Evolutionary conservation across 2,797 vertebrate genomes (phyloP), one percentile per base, ranked within the genome.

Genomic region (Mormyrops boulengeri): DNA sequence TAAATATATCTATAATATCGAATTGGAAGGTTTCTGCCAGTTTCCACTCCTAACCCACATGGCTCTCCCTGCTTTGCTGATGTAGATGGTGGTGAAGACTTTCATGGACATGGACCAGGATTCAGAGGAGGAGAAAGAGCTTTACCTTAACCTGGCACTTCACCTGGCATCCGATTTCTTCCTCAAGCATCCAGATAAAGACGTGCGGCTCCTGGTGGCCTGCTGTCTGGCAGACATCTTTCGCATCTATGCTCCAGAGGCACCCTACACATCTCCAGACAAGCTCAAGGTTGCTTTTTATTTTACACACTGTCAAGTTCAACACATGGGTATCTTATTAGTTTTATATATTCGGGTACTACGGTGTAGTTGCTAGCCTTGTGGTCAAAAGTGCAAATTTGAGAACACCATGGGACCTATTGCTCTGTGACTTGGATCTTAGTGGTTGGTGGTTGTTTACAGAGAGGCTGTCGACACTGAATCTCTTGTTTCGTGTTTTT

Each of bases 91-190:
- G 93, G 98, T 99, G 89, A 99, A 99, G 95, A 99, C 98, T 66
- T 99, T 99, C 94, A 99, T 99, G 98, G 98, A 99, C 95, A 99
- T 99, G 98, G 98, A 99, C 94, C 98, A 99, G 93, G 98, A 99
- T 93, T 99, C 98, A 0, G 98, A 99, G 95, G 98, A 99, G 92
- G 98, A 99, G 94, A 99, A 99, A 94, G 98, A 99, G 91, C 96
- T 98, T 19, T 99, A 99, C 92, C 94, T 99, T 91, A 99, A 99
- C 93, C 95, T 99, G 90, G 98, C 98, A 53, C 97, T 99, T 91
- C 98, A 99, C 92, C 96, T 99, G 92, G 98, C 98, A 91, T 99
- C 98, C n/a, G 98, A 99, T 92, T 99, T 99, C 95, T 99, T 99
- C 91, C 97, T 99, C 91, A 99, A 99, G 91, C 98, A 99, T 92